phyloP scores from a whole-genome alignment of 2,797 vertebrate species.

The Menidia menidia region DNA sequence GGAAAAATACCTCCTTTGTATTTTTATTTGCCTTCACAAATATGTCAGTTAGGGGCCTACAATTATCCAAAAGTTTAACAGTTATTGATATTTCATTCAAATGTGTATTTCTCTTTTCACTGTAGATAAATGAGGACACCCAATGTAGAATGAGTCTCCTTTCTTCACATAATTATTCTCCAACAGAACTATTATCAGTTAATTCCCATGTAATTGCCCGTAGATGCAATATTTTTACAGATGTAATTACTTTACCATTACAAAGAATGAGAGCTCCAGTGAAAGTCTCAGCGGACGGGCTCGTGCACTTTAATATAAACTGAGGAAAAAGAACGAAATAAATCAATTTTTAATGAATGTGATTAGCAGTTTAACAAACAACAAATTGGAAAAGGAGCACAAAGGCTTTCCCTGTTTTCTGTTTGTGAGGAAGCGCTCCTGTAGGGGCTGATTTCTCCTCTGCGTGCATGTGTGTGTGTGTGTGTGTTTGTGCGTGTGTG shows the following conservation, averaged over 20 bases:
- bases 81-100: slow-evolving; percentile 66
- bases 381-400: slow-evolving; percentile 50
- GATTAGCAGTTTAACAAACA: slow-evolving; percentile 59
- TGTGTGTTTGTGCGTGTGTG: slow-evolving; percentile 21
- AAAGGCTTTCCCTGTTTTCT: slow-evolving; percentile 56
- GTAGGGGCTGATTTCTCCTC: slow-evolving; percentile 21
- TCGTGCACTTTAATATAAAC: slow-evolving; percentile 49
- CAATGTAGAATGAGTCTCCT: slow-evolving; percentile 45
- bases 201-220: slow-evolving; percentile 71
- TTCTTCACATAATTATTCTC: slow-evolving; percentile 63
- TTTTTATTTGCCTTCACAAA: slow-evolving; percentile 77
- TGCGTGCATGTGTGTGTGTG: slow-evolving; percentile 25
- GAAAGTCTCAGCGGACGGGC: slow-evolving; percentile 57
- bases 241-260: slow-evolving; percentile 67
- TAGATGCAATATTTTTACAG: slow-evolving; percentile 67
- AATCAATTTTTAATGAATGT: slow-evolving; percentile 62
- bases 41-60: slow-evolving; percentile 61
- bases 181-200: slow-evolving; percentile 68
- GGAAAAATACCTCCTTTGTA: slow-evolving; percentile 68
- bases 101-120: slow-evolving; percentile 63
- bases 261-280: slow-evolving; percentile 40
- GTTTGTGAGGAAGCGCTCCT: slow-evolving; percentile 47
- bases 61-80: slow-evolving; percentile 70
- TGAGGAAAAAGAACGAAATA: slow-evolving; percentile 49
- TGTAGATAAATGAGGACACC: slow-evolving; percentile 38